phyloP scores from a whole-genome alignment of 2,888 invertebrate genomes.

The Stenoptilia bipunctidactyla region DNA sequence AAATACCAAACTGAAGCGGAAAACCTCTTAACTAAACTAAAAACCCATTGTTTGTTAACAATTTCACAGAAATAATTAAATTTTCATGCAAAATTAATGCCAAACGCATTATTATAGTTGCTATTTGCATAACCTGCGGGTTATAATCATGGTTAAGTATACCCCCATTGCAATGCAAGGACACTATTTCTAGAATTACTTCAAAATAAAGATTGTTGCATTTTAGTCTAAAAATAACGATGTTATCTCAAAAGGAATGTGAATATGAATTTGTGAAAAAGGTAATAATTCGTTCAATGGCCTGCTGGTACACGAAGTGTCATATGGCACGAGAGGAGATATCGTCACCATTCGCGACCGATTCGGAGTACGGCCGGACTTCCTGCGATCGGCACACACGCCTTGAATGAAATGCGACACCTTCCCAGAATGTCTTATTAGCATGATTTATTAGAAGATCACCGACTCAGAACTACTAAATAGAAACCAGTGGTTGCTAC shows the following conservation, averaged over 20 bases:
- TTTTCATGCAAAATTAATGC: constrained; percentile 14
- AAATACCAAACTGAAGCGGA: constrained; percentile 15
- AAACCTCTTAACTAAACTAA: no score
- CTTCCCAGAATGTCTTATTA: not conserved
- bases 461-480: constrained; percentile 16
- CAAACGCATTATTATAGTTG: constrained; percentile 7
- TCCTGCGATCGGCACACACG: constrained; percentile 50
- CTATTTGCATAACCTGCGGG: constrained; percentile 55
- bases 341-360: no score
- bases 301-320: constrained; percentile 34
- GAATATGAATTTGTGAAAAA: not conserved
- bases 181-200: constrained; percentile 27
- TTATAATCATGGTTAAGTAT: constrained; percentile 39
- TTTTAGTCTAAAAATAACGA: not conserved
- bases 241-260: not conserved
- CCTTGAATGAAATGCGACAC: constrained; percentile 43
- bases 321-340: constrained; percentile 20
- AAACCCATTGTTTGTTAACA: constrained; percentile 29
- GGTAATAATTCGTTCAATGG: constrained; percentile 17
- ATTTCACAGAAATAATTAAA: constrained; percentile 31
- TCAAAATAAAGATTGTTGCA: not conserved
- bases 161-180: constrained; percentile 51
- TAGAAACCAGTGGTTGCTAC: constrained; percentile 8
- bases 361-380: constrained; percentile 52
- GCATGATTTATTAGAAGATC: no score